Evolutionary conservation across 1,140 invertebrate species (phyloP).

Genomic region (Dolichoris vasculosae): DNA sequence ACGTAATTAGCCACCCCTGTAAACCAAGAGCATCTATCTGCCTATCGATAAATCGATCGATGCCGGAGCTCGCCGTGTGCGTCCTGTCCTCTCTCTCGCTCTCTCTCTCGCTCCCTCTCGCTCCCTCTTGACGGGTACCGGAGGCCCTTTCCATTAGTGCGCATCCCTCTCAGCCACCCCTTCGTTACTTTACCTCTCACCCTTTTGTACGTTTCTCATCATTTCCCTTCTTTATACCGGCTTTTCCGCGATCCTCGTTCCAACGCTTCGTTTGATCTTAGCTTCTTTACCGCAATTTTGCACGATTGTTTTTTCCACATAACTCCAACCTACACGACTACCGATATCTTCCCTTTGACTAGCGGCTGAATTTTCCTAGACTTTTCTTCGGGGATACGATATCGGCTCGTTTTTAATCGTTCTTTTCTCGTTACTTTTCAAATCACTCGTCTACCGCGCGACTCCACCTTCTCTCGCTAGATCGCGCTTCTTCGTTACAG

Average conservation of each 20-base stretch:
- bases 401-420: constrained; percentile 66
- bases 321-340: too few species aligned
- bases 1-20: constrained; percentile 71
- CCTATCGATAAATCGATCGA: constrained; percentile 70
- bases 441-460: not conserved
- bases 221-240: not conserved
- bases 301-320: constrained; percentile 14
- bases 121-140: too few species aligned
- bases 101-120: too few species aligned
- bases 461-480: not conserved
- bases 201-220: constrained; percentile 39
- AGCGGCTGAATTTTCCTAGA: too few species aligned
- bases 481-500: too few species aligned
- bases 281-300: constrained; percentile 51
- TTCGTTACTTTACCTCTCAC: not conserved
- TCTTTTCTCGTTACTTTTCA: constrained; percentile 40
- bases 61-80: constrained; percentile 52
- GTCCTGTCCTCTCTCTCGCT: too few species aligned
- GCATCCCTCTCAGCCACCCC: constrained; percentile 50
- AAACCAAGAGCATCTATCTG: constrained; percentile 62
- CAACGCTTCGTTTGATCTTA: not conserved
- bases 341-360: too few species aligned
- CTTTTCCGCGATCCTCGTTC: not conserved
- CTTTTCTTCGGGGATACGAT: constrained; percentile 61
- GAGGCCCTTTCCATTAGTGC: constrained; percentile 66